A percentile compares a stretch with the other conserved stretches of the same genome.
Evolutionary conservation across 2,888 invertebrate genomes (phyloP).

Genomic region (Mimas tiliae): DNA sequence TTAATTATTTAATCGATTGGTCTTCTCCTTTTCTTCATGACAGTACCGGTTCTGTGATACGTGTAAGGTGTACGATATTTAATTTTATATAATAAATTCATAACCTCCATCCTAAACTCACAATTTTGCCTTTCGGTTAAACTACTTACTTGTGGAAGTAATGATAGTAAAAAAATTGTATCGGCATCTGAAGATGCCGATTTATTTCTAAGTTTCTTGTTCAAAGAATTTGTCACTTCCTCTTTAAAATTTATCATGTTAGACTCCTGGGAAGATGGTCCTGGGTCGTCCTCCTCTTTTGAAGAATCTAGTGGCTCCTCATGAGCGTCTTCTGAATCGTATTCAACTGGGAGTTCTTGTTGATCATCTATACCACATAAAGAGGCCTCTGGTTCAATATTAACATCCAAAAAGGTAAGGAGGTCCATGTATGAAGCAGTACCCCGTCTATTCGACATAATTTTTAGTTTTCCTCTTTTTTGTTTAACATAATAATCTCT

Average conservation of each 20-base stretch:
- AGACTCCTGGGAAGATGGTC: not conserved
- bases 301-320: not conserved
- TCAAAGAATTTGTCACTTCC: not conserved
- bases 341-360: not conserved
- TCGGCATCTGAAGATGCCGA: not conserved
- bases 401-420: not conserved
- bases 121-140: not conserved
- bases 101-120: not conserved
- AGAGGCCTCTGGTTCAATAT: not conserved
- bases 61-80: not conserved
- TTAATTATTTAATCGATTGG: too few species aligned
- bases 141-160: conserved; percentile 11
- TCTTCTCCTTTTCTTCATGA: not conserved
- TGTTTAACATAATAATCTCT: conserved; percentile 9
- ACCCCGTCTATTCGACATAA: not conserved
- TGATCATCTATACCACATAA: not conserved
- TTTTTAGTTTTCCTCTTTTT: not conserved
- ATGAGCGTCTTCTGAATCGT: not conserved
- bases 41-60: not conserved
- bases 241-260: not conserved
- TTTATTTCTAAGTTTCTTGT: not conserved
- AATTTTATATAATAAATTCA: not conserved
- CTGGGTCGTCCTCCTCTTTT: not conserved
- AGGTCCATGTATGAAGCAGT: not conserved
- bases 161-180: conserved; percentile 10